Conservation (phyloP, 2,797 vertebrate species). For the Pterois miles region DNA sequence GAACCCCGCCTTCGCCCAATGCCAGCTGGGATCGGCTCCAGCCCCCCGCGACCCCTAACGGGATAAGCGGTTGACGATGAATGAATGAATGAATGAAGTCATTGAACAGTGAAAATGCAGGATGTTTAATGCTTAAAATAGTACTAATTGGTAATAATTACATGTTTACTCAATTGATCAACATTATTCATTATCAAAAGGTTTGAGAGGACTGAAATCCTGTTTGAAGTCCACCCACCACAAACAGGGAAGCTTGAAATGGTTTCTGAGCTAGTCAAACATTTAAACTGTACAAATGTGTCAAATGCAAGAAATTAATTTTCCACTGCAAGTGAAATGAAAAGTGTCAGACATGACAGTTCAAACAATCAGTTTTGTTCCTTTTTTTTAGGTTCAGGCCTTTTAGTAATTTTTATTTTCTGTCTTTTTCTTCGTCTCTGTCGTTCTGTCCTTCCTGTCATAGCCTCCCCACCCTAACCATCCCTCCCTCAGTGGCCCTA, state of each 20-base stretch:
- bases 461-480: neutral
- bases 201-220: neutral
- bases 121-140: neutral
- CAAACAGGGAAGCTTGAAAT: conserved; percentile 1
- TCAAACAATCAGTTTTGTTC: neutral
- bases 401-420: neutral
- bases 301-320: conserved; percentile 7
- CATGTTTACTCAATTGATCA: neutral
- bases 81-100: too few species aligned
- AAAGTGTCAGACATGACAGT: neutral
- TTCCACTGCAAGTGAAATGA: neutral
- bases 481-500: conserved; percentile 8
- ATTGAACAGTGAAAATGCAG: neutral
- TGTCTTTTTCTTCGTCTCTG: neutral
- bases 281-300: conserved; percentile 27
- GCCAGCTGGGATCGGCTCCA: too few species aligned
- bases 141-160: neutral
- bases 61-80: too few species aligned
- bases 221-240: conserved; percentile 6
- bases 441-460: neutral
- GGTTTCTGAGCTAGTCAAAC: neutral
- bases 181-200: neutral
- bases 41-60: too few species aligned
- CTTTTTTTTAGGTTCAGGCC: neutral
- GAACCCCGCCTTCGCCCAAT: too few species aligned